Base-by-base conservation (phyloP, 2,113 vertebrate species). In the Spea bombifrons region DNA sequence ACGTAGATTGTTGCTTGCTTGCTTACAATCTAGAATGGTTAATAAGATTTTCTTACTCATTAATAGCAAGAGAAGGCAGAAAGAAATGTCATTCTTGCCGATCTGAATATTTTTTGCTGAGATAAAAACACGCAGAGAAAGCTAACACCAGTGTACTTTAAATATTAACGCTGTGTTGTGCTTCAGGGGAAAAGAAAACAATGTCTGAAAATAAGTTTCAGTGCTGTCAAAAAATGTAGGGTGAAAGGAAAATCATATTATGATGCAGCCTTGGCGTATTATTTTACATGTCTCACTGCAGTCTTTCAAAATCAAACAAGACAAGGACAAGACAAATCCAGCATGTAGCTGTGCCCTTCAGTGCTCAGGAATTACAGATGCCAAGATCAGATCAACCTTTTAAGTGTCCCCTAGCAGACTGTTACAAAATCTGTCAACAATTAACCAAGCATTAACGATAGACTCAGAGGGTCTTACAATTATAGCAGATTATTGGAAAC, bases 361-460 rank as follows among this genome's bases (percentile, higher is more conserved):
- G 17, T 80, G 64, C 78, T 74, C 65, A 7, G 83, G 80, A 67
- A 79, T 82, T 75, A 77, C 73, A 69, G 17, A 76, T 67, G 68
- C 68, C 82, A 83, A 73, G 61, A 83, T n/a, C 61, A 83, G 69
- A 71, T 82, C 80, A 80, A 80, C 66, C 82, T 83, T 80, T 75
- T 78, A 78, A 75, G 64, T 61, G 61, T 66, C 75, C 78, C 70
- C 64, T 57, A 72, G 76, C 70, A 75, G 66, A 63, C 66, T 71
- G 66, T 75, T 78, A 78, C 79, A 81, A 78, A 76, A 68, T 53
- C 76, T 78, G 75, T 78, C 80, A 83, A 75, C 63, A 81, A 77
- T 78, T 79, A 83, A 71, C 68, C 63, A 75, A 67, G 82, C 82
- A 76, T 83, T 75, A 75, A 78, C 80, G 72, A 75, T 71, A 75